These are phyloP conservation scores for Dasyornis broadbenti DNA, from an alignment of 2,113 vertebrate genomes.

Conservation along the genomic window DNA sequence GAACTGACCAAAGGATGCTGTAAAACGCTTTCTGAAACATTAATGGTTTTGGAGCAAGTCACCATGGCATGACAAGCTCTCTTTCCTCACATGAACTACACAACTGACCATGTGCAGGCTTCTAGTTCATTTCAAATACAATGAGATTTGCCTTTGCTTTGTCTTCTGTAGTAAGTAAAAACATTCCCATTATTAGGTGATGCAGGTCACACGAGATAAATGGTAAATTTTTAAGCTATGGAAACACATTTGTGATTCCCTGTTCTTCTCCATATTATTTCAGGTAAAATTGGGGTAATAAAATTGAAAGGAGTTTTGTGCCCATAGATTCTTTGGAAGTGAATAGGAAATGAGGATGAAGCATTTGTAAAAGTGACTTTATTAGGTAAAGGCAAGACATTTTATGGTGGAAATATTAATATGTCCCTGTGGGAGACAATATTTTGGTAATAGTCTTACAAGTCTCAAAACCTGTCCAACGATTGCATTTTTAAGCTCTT, in stretches of 20 bases:
- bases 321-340: not conserved
- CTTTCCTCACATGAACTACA: not conserved
- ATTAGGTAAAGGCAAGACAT: not conserved
- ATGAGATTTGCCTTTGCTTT: not conserved
- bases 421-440: not conserved
- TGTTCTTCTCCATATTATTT: not conserved
- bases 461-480: not conserved
- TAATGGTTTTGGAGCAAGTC: slow-evolving; percentile 42
- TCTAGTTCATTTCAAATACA: not conserved
- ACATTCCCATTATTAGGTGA: fast-evolving
- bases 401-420: not conserved
- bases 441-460: not conserved
- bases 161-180: not conserved
- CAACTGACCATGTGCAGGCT: not conserved
- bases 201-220: not conserved
- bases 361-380: not conserved
- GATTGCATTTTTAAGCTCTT: not conserved
- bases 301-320: not conserved
- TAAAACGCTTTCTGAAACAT: slow-evolving; percentile 26
- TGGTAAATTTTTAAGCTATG: not conserved
- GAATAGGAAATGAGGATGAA: not conserved
- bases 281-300: not conserved
- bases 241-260: not conserved
- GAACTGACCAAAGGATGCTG: slow-evolving; percentile 10
- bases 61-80: not conserved